Evolutionary conservation across 2,113 vertebrate genomes (phyloP).

Genomic region (Calidris pugnax): DNA sequence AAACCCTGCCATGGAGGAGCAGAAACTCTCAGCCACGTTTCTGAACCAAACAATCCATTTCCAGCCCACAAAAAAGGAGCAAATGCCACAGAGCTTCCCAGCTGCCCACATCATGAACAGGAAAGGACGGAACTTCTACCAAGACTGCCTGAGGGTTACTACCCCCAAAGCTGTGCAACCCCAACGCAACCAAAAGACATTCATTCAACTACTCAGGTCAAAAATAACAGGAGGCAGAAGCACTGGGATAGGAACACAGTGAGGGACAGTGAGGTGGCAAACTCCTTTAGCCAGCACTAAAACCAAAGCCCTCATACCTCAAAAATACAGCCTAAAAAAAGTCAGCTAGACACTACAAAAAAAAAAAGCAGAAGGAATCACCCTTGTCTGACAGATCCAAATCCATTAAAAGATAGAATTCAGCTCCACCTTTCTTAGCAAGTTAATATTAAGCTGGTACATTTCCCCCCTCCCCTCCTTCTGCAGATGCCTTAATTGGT

Average conservation of each 20-base stretch:
- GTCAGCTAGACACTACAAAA: not conserved
- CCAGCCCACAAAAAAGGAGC: not conserved
- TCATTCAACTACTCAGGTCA: not conserved
- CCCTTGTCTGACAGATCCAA: not conserved
- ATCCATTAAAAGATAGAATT: not conserved
- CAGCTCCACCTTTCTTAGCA: not conserved
- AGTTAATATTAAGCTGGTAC: not conserved
- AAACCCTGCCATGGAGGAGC: not conserved
- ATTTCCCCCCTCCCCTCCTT: not conserved
- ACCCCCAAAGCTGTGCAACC: not conserved
- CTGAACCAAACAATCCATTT: not conserved
- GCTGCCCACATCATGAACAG: not conserved
- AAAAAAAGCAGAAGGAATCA: not conserved
- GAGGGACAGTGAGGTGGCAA: not conserved
- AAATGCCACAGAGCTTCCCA: not conserved
- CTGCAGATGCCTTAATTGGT: not conserved
- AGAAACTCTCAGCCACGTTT: not conserved
- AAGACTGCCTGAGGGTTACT: rapidly evolving
- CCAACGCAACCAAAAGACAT: not conserved
- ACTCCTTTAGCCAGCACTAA: not conserved
- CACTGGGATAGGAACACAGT: rapidly evolving
- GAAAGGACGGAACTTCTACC: not conserved
- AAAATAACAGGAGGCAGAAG: not conserved
- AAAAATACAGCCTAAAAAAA: not conserved
- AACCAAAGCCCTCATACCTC: rapidly evolving